These are phyloP conservation scores for Liolophura sinensis DNA, from an alignment of 1,140 invertebrate genomes.

Conservation along the genomic window DNA sequence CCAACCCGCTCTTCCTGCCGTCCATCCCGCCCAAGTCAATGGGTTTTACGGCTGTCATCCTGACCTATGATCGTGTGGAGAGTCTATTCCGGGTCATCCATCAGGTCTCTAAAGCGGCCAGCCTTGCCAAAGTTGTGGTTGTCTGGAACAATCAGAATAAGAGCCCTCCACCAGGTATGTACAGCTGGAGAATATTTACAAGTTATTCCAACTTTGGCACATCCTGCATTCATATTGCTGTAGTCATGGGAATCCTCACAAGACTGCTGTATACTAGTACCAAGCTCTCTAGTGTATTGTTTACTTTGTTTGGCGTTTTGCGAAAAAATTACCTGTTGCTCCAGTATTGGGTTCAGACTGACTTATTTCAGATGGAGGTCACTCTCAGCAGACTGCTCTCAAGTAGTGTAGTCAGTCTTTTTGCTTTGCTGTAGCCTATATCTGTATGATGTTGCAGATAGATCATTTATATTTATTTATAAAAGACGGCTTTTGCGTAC, in stretches of 20 bases:
- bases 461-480: too few species aligned
- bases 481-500: too few species aligned
- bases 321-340: too few species aligned
- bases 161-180: constrained; percentile 70
- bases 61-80: constrained; percentile 93
- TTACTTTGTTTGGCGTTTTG: too few species aligned
- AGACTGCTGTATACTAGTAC: constrained; percentile 6
- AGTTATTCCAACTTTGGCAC: neutral
- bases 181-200: too few species aligned
- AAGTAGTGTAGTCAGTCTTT: too few species aligned
- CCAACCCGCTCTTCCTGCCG: constrained; percentile 78
- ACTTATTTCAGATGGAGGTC: too few species aligned
- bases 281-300: too few species aligned
- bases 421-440: too few species aligned
- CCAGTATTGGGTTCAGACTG: too few species aligned
- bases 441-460: too few species aligned
- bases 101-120: constrained; percentile 83
- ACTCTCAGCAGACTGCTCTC: too few species aligned
- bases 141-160: constrained; percentile 97
- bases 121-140: constrained; percentile 95
- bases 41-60: constrained; percentile 96
- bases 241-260: neutral
- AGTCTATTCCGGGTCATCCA: constrained; percentile 89
- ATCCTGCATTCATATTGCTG: neutral
- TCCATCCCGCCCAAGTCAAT: constrained; percentile 77